Percentiles rank a stretch among this genome's conserved stretches.
Conservation (phyloP, 2,888 invertebrate species). For the Tinea pellionella region DNA sequence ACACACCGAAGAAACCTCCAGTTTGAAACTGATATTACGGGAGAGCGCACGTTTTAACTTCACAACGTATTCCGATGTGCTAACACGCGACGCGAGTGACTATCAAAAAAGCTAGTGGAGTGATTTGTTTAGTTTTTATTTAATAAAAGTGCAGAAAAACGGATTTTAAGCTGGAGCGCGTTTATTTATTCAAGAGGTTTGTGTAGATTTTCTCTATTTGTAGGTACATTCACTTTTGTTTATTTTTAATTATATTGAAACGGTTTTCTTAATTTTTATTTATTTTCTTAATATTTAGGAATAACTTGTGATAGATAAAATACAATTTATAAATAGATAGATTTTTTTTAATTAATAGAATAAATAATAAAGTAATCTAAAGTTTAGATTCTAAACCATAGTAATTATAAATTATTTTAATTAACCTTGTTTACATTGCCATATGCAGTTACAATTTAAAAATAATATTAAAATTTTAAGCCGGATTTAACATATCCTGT, state of each 20-base stretch:
- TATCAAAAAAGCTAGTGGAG: background rate
- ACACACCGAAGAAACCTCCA: background rate
- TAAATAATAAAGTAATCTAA: too few species aligned
- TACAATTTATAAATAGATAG: too few species aligned
- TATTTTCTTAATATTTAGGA: too few species aligned
- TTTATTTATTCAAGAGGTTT: conserved; percentile 2
- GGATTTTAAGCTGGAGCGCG: conserved; percentile 9
- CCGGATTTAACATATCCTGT: background rate
- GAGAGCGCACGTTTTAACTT: background rate
- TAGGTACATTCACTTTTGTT: background rate
- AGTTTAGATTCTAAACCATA: too few species aligned
- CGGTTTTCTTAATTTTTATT: background rate
- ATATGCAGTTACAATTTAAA: background rate
- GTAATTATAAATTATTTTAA: background rate
- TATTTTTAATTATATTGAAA: background rate
- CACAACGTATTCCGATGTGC: too few species aligned
- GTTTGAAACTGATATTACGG: background rate
- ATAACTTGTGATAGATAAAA: too few species aligned
- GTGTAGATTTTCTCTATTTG: background rate
- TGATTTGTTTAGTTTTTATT: background rate
- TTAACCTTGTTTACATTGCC: conserved; percentile 6
- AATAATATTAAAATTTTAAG: background rate
- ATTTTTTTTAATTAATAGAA: too few species aligned
- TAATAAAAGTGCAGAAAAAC: background rate
- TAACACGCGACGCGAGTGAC: background rate